Percentiles rank a stretch among this genome's conserved stretches.
phyloP scores from a whole-genome alignment of 2,797 vertebrate species.

The Oryzias dopingdopingensis region DNA sequence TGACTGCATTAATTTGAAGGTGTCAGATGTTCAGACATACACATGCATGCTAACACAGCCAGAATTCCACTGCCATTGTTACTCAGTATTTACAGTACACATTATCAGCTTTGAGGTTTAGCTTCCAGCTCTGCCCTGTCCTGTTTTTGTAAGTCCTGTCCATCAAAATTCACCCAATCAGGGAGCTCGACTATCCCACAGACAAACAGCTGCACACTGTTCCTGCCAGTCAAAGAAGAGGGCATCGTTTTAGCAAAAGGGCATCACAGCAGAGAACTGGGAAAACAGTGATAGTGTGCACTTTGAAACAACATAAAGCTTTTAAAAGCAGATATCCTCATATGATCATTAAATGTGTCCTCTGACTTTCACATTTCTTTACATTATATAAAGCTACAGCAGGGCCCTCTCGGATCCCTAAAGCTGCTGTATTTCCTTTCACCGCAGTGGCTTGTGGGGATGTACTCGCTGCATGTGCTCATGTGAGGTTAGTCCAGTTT shows the following conservation, averaged over 20 bases:
- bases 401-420: too few species aligned
- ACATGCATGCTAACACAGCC: slow-evolving; percentile 5
- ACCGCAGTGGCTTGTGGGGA: slow-evolving; percentile 43
- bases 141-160: slow-evolving; percentile 61
- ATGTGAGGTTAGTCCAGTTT: slow-evolving; percentile 57
- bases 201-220: not conserved
- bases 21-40: slow-evolving; percentile 10
- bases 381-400: too few species aligned
- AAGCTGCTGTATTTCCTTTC: slow-evolving; percentile 24
- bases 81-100: slow-evolving; percentile 8
- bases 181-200: slow-evolving; percentile 28
- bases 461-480: slow-evolving; percentile 46
- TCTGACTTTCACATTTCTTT: too few species aligned
- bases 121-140: slow-evolving; percentile 56
- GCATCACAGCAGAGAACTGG: slow-evolving; percentile 41
- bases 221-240: slow-evolving; percentile 34
- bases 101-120: slow-evolving; percentile 53
- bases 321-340: not conserved
- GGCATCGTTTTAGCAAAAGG: slow-evolving; percentile 25
- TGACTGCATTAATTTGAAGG: not conserved
- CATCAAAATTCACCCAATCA: slow-evolving; percentile 53
- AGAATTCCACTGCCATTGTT: slow-evolving; percentile 14
- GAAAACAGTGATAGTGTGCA: slow-evolving; percentile 52
- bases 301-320: not conserved
- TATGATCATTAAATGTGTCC: too few species aligned